These are phyloP conservation scores for Craseonycteris thonglongyai DNA, from an alignment of 2,113 vertebrate species.

Conservation along the genomic window DNA sequence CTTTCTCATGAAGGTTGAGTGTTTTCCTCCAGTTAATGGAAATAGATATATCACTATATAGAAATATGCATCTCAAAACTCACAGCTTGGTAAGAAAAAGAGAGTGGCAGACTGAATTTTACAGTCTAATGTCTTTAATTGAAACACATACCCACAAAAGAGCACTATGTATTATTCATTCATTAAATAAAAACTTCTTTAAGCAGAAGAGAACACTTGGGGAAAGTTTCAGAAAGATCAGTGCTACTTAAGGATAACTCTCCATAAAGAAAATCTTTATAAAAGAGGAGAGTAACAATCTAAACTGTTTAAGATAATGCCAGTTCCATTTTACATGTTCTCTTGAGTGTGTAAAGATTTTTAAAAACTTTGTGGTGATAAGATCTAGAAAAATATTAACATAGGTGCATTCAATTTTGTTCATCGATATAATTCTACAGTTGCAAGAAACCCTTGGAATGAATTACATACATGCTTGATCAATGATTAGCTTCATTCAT, in stretches of 20 bases:
- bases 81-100: neutral
- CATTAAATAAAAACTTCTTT: neutral
- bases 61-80: neutral
- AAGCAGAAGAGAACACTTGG: neutral
- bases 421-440: slow-evolving; percentile 15
- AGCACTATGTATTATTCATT: neutral
- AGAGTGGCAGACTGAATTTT: neutral
- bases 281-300: neutral
- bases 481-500: slow-evolving; percentile 58
- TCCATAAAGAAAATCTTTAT: slow-evolving; percentile 5
- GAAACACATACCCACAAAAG: neutral
- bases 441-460: slow-evolving; percentile 51
- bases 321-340: slow-evolving; percentile 41
- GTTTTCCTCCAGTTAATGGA: neutral
- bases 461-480: slow-evolving; percentile 58
- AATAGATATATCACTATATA: neutral
- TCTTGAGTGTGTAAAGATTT: slow-evolving; percentile 28
- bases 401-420: slow-evolving; percentile 48
- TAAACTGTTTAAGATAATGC: slow-evolving; percentile 4
- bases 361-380: slow-evolving; percentile 12
- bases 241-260: neutral
- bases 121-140: neutral
- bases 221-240: neutral
- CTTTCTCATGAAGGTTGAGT: neutral
- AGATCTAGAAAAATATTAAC: slow-evolving; percentile 1